These are phyloP conservation scores for Gila orcuttii DNA, from an alignment of 2,113 vertebrate genomes.

Conservation along the genomic window DNA sequence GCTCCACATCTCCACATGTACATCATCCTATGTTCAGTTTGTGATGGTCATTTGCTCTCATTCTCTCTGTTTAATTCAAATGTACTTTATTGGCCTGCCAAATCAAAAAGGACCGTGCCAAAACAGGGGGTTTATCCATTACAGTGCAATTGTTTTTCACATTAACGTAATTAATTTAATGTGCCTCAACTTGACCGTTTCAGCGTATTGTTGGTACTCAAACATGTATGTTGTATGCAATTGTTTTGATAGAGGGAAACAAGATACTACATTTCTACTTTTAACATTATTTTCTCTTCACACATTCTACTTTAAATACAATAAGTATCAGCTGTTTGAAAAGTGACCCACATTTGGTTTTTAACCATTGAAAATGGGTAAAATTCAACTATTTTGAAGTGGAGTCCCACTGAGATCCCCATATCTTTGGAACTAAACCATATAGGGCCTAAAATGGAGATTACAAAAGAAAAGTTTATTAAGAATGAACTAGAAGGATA, in stretches of 20 bases:
- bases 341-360: not conserved
- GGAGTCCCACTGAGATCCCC: not conserved
- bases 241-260: not conserved
- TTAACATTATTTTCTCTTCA: not conserved
- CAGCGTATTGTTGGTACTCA: too few relatives aligned
- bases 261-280: not conserved
- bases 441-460: not conserved
- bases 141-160: too few relatives aligned
- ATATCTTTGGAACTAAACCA: not conserved
- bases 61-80: too few relatives aligned
- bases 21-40: too few relatives aligned
- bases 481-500: not conserved
- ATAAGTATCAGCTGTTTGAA: not conserved
- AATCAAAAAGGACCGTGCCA: not conserved
- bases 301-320: not conserved
- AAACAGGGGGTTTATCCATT: not conserved
- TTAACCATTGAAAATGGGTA: not conserved
- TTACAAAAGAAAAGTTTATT: not conserved
- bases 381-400: not conserved
- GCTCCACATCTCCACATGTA: too few relatives aligned
- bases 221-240: not conserved
- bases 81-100: too few relatives aligned
- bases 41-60: too few relatives aligned
- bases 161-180: too few relatives aligned
- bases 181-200: too few relatives aligned